phyloP scores from a whole-genome alignment of 2,797 vertebrate species.

The Spondyliosoma cantharus region DNA sequence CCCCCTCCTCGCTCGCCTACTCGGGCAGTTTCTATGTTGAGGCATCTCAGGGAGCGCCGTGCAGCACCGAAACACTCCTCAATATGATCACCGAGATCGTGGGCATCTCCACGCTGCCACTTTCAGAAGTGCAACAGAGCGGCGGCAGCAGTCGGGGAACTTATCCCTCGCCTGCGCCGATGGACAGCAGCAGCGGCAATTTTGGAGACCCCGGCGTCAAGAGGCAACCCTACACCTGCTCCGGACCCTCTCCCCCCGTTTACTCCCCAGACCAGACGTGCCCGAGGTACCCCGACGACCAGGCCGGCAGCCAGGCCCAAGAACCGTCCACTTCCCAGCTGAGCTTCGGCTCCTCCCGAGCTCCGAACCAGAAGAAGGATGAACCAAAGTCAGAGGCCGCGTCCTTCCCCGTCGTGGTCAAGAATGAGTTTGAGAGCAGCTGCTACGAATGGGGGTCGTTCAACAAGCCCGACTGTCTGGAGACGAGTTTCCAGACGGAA shows the following conservation, averaged over 20 bases:
- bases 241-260: slow-evolving; percentile 75
- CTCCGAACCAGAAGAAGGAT: slow-evolving; percentile 70
- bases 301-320: slow-evolving; percentile 79
- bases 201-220: slow-evolving; percentile 80
- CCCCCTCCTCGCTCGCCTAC: slow-evolving; percentile 91
- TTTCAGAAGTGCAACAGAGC: slow-evolving; percentile 86
- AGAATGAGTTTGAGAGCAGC: slow-evolving; percentile 90
- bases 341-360: slow-evolving; percentile 74
- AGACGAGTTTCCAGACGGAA: slow-evolving; percentile 86
- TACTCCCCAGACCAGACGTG: slow-evolving; percentile 86
- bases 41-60: slow-evolving; percentile 91
- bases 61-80: slow-evolving; percentile 96
- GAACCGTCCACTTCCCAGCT: slow-evolving; percentile 82
- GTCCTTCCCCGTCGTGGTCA: slow-evolving; percentile 88
- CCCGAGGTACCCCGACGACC: slow-evolving; percentile 81
- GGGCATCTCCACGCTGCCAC: slow-evolving; percentile 91
- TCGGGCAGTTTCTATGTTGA: slow-evolving; percentile 98
- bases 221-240: slow-evolving; percentile 86
- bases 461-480: slow-evolving; percentile 84
- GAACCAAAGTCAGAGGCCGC: slow-evolving; percentile 84
- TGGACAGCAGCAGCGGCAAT: slow-evolving; percentile 74
- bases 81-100: slow-evolving; percentile 98
- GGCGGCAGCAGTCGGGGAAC: slow-evolving; percentile 80
- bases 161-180: slow-evolving; percentile 78
- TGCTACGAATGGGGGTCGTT: slow-evolving; percentile 92